A percentile compares a stretch with the other conserved stretches of the same genome.
These are phyloP conservation scores for Bombus waltoni DNA, from an alignment of 1,140 invertebrate genomes.

Conservation along the genomic window DNA sequence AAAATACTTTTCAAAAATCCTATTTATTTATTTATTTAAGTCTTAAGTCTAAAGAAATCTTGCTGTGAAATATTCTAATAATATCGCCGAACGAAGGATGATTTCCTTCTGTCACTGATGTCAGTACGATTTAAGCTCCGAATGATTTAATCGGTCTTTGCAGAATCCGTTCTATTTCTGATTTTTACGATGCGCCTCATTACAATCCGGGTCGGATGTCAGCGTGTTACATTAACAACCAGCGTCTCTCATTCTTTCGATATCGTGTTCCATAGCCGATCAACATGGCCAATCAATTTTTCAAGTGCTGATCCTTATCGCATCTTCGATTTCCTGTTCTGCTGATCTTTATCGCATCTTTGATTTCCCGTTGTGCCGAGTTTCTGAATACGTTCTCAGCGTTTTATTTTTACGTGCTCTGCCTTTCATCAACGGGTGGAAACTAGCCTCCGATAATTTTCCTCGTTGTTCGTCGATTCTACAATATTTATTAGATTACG, in stretches of 20 bases:
- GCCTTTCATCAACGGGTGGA: too few species aligned
- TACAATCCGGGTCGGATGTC: constrained; percentile 18
- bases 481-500: not conserved
- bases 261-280: not conserved
- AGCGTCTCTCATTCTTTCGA: not conserved
- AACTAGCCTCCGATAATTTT: not conserved
- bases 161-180: constrained; percentile 44
- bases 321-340: not conserved
- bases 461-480: not conserved
- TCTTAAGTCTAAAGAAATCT: not conserved
- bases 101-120: not conserved
- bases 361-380: not conserved
- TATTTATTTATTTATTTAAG: not conserved
- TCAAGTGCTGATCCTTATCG: not conserved
- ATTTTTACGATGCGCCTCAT: constrained; percentile 52
- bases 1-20: not conserved
- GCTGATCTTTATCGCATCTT: not conserved
- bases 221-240: not conserved
- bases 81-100: not conserved
- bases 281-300: constrained; percentile 12
- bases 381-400: not conserved
- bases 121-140: not conserved
- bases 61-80: not conserved
- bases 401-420: not conserved
- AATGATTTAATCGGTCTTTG: constrained; percentile 2